Percentiles rank a stretch among this genome's conserved stretches.
phyloP scores from a whole-genome alignment of 2,888 invertebrate species.

The Stenichneumon culpator region DNA sequence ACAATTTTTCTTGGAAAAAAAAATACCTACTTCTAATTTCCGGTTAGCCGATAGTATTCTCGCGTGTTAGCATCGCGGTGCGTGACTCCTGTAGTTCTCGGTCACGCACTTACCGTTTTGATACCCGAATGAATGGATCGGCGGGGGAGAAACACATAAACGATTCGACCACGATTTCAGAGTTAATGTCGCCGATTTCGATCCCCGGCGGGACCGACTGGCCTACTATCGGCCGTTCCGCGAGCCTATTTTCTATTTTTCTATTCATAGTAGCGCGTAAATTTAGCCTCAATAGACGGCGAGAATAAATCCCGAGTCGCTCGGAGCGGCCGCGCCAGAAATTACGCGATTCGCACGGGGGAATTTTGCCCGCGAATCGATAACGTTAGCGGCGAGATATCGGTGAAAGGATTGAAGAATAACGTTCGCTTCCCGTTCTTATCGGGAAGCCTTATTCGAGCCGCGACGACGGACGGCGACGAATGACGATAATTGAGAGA shows the following conservation, averaged over 20 bases:
- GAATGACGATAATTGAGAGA: slow-evolving; percentile 64
- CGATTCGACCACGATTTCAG: neutral
- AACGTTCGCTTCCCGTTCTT: neutral
- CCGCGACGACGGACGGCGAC: slow-evolving; percentile 30
- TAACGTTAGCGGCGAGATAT: slow-evolving; percentile 6
- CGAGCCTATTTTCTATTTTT: slow-evolving; percentile 72
- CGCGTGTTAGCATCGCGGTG: slow-evolving; percentile 47
- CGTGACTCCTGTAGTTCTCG: slow-evolving; percentile 4
- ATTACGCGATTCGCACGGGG: neutral
- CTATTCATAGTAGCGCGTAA: slow-evolving; percentile 75
- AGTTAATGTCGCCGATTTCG: neutral
- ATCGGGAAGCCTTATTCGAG: slow-evolving; percentile 44
- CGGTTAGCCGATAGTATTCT: slow-evolving; percentile 10
- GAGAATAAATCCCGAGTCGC: slow-evolving; percentile 22
- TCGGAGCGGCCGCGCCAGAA: slow-evolving; percentile 4
- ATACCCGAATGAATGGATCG: neutral
- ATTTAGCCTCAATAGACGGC: slow-evolving; percentile 48
- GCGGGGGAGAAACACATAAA: neutral
- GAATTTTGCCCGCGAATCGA: neutral
- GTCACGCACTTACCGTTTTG: slow-evolving; percentile 43
- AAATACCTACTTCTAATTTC: slow-evolving; percentile 16
- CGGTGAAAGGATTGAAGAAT: slow-evolving; percentile 30
- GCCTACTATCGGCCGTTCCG: slow-evolving; percentile 64
- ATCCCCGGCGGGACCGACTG: slow-evolving; percentile 35
- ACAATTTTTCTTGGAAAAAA: slow-evolving; percentile 48